phyloP scores from a whole-genome alignment of 2,888 invertebrate genomes.

The Monoplex corrugatus region DNA sequence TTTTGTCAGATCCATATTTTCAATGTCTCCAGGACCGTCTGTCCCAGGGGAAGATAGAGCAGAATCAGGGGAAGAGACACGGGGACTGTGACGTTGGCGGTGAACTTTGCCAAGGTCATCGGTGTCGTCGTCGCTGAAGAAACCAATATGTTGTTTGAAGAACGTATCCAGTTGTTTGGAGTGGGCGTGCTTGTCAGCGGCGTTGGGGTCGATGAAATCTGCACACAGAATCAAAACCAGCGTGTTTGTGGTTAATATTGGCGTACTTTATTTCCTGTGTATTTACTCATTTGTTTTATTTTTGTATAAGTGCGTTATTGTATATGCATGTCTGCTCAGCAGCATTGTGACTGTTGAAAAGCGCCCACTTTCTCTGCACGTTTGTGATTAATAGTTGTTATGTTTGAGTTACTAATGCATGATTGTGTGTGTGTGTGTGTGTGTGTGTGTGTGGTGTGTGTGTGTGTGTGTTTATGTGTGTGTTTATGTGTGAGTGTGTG shows the following conservation, averaged over 20 bases:
- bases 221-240: conserved; percentile 8
- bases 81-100: neutral
- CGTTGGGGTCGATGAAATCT: conserved; percentile 48
- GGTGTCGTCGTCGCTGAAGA: conserved; percentile 40
- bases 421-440: no score
- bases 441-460: neutral
- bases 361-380: no score
- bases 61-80: neutral
- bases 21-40: neutral
- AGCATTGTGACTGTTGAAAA: neutral
- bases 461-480: neutral
- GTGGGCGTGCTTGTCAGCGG: conserved; percentile 46
- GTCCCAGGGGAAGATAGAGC: neutral
- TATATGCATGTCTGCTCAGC: neutral
- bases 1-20: no score
- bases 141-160: conserved; percentile 44
- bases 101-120: neutral
- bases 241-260: neutral
- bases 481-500: neutral
- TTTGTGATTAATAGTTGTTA: no score
- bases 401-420: no score
- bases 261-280: no score
- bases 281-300: no score
- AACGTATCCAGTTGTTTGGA: conserved; percentile 42
- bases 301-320: no score